Conservation (phyloP, 2,113 vertebrate genomes). For the Myotis davidii region DNA sequence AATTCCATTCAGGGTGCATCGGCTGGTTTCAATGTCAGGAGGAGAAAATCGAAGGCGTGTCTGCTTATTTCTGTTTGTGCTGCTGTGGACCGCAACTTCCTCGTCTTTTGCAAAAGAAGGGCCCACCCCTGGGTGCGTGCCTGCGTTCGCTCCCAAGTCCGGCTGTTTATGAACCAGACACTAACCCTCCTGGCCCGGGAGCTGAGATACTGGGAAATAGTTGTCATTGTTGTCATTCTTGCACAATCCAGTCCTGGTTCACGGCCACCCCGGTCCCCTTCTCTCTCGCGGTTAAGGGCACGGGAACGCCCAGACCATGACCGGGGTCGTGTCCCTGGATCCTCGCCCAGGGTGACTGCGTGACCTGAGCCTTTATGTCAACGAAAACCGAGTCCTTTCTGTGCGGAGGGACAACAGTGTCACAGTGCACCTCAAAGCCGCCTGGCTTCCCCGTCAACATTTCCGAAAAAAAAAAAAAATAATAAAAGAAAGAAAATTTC, state of each 20-base stretch:
- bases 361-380: too few species aligned
- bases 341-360: background rate
- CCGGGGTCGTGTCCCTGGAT: background rate
- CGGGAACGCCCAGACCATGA: background rate
- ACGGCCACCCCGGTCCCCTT: background rate
- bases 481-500: background rate
- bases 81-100: too few species aligned
- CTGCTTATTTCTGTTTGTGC: too few species aligned
- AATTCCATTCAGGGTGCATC: rapidly evolving
- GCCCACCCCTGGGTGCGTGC: background rate
- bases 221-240: background rate
- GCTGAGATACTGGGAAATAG: background rate
- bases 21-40: background rate
- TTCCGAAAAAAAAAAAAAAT: background rate
- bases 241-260: background rate
- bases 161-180: too few species aligned
- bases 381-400: background rate
- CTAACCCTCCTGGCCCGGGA: too few species aligned
- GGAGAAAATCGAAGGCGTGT: too few species aligned
- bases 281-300: background rate
- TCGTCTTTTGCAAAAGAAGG: background rate
- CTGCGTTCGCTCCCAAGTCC: background rate
- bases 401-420: background rate
- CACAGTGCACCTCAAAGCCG: rapidly evolving
- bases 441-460: rapidly evolving